These are phyloP conservation scores for Andricus curvator DNA, from an alignment of 2,888 invertebrate species.

Conservation along the genomic window DNA sequence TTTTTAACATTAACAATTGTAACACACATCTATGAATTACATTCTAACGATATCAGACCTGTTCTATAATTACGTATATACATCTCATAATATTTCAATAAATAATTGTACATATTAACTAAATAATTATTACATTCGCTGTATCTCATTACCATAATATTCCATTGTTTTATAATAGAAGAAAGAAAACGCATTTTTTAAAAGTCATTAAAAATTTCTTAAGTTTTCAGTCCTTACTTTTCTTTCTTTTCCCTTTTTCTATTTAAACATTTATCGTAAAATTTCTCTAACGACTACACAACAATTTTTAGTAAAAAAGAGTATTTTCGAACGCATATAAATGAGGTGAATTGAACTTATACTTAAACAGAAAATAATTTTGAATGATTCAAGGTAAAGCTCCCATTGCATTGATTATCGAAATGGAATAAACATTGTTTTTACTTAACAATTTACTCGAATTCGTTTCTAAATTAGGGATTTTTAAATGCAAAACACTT, in stretches of 20 bases:
- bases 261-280: too few relatives aligned
- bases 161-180: not conserved
- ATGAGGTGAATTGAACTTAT: too few relatives aligned
- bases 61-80: constrained; percentile 45
- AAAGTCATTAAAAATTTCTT: not conserved
- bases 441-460: not conserved
- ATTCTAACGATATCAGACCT: constrained; percentile 1
- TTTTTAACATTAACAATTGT: not conserved
- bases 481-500: not conserved
- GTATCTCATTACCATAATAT: not conserved
- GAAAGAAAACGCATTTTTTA: not conserved
- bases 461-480: not conserved
- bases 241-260: not conserved
- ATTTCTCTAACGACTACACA: too few relatives aligned
- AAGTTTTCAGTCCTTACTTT: not conserved
- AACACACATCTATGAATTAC: not conserved
- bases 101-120: constrained; percentile 52
- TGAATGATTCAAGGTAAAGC: not conserved
- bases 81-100: constrained; percentile 62
- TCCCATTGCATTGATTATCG: not conserved
- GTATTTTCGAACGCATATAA: too few relatives aligned
- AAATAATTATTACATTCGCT: not conserved
- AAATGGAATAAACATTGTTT: not conserved
- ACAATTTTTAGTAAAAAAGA: too few relatives aligned
- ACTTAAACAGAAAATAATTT: too few relatives aligned